phyloP scores from a whole-genome alignment of 2,797 vertebrate genomes.

The Chelidonichthys spinosus region DNA sequence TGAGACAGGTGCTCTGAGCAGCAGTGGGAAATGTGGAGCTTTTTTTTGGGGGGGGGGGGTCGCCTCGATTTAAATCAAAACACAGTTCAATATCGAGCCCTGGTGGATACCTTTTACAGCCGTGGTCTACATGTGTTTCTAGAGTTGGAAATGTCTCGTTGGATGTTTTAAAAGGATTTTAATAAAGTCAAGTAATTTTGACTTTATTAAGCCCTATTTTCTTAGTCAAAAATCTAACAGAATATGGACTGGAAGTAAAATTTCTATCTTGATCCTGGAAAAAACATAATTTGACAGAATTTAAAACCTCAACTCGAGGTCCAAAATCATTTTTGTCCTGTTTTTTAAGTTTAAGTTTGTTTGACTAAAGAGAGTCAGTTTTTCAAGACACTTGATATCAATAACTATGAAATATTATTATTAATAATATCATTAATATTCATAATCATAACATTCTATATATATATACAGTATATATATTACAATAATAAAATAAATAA shows the following conservation, averaged over 20 bases:
- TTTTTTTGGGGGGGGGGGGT: neutral
- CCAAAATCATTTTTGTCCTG: neutral
- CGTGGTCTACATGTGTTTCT: too few species aligned
- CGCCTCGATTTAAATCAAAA: constrained; percentile 41
- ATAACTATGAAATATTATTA: too few species aligned
- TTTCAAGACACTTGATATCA: too few species aligned
- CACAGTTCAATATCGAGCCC: constrained; percentile 34
- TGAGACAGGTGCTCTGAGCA: constrained; percentile 68
- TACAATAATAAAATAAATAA: too few species aligned
- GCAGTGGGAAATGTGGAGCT: constrained; percentile 46
- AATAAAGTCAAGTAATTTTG: too few species aligned
- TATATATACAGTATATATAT: too few species aligned
- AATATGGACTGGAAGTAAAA: neutral
- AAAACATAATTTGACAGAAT: neutral
- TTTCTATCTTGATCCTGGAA: neutral
- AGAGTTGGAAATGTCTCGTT: too few species aligned
- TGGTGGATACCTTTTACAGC: constrained; percentile 26
- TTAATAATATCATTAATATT: too few species aligned
- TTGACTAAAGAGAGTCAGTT: too few species aligned
- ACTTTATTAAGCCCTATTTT: constrained; percentile 10
- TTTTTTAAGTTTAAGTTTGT: too few species aligned
- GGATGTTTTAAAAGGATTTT: too few species aligned
- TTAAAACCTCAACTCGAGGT: neutral
- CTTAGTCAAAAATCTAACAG: constrained; percentile 13
- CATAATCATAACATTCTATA: too few species aligned